Conservation (phyloP, 1,140 invertebrate species). For the Drosophila hydei region DNA sequence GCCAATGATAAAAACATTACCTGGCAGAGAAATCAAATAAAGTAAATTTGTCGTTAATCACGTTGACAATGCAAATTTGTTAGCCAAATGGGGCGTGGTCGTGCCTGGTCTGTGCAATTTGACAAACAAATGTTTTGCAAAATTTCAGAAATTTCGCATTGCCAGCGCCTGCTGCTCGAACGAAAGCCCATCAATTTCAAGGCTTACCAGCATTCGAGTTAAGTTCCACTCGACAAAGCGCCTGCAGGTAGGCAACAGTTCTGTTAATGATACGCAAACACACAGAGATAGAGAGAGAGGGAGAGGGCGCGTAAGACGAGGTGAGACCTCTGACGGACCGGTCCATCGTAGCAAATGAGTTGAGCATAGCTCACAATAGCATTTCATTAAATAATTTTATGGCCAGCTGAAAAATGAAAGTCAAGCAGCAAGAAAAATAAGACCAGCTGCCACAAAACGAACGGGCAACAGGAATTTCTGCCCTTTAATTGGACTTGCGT, state of each 20-base stretch:
- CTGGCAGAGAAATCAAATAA: conserved; percentile 20
- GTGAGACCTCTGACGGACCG: neutral
- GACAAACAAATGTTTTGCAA: conserved; percentile 36
- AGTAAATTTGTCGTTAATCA: conserved; percentile 46
- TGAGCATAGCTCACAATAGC: conserved; percentile 14
- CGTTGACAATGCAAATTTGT: conserved; percentile 38
- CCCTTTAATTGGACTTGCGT: conserved; percentile 20
- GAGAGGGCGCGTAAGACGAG: neutral
- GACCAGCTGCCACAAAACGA: conserved; percentile 15
- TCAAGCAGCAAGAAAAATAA: conserved; percentile 6
- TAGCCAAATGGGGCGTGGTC: conserved; percentile 10
- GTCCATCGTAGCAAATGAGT: conserved; percentile 29
- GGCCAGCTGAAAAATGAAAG: conserved; percentile 39
- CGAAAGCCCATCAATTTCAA: conserved; percentile 31
- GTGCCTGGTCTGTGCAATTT: conserved; percentile 23
- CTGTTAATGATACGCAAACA: conserved; percentile 66
- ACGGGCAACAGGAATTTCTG: conserved; percentile 8
- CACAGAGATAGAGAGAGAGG: neutral
- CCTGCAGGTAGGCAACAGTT: conserved; percentile 52
- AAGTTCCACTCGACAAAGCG: conserved; percentile 35
- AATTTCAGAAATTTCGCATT: conserved; percentile 25
- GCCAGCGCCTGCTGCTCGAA: conserved; percentile 1
- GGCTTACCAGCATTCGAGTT: conserved; percentile 22
- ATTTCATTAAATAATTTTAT: conserved; percentile 43
- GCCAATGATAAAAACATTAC: conserved; percentile 1